Evolutionary conservation across 1,140 invertebrate genomes (phyloP), one percentile per base, ranked within the genome.

Genomic region (Pseudoatta argentina): DNA sequence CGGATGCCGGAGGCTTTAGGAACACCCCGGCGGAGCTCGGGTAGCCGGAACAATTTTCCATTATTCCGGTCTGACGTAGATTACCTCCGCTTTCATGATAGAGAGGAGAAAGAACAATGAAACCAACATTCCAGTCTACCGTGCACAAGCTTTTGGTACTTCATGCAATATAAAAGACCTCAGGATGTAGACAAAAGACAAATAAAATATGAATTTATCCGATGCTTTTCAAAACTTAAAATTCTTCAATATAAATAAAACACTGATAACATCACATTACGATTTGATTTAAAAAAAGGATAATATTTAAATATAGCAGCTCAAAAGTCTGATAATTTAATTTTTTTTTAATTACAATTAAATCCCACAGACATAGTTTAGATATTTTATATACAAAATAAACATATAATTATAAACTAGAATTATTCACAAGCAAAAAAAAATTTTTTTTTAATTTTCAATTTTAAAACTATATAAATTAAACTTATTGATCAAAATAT

Each of bases 21-120:
- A 82, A 78, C 73, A 88, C 51, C 71, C 39, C 83, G 64, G 12
- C 69, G 21, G 39, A 44, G 39, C 16, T n/a, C 44, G 72, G 83
- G 86, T 83, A 87, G 59, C 64, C 53, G 83, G 55, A 73, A 71
- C 73, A 81, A 55, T 72, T 83, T 86, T 81, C 75, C 87, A 89
- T 89, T 89, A 89, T 89, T 89, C 87, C 59, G 63, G 67, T 83
- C 79, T 83, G 57, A 30, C 16, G 79, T 83, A 77, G 76, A 82
- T 82, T 66, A 77, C 8, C 61, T 71, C 71, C 55, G 69, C 55
- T 27, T 44, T 59, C 4, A 3, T 24, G 75, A 78, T 27, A 16
- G 12, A 85, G 66, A 16, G 4, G 4, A 73, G 69, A 83, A 57
- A 48, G 79, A 75, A 83, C 69, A 83, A 83, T 83, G 55, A 75